Base-by-base conservation (phyloP, 2,888 invertebrate genomes). In the Eristalinus sepulchralis region DNA sequence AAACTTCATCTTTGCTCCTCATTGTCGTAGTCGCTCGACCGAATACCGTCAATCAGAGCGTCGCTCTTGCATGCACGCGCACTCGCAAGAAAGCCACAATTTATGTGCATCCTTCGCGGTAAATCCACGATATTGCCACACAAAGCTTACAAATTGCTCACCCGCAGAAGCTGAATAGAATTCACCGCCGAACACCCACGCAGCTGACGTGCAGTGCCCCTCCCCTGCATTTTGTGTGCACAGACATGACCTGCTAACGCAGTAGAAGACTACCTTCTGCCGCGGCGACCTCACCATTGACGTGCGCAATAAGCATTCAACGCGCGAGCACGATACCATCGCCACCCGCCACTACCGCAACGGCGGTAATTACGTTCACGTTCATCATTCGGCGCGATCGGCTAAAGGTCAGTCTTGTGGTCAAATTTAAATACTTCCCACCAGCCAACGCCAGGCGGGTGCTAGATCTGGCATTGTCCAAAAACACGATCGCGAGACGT, bases 361-460 rank as follows among this genome's bases (percentile, higher is more conserved):
- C 57, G 10, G 20, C 72, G 36, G 57, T 73, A 77, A 85, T 81
- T 68, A 85, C 85, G 68, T 64, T 85, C 73, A 81, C 77, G 80
- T 67, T 72, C 72, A 73, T 79, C 72, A 55, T 60, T 81, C 68
- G 53, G 33, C 36, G 64, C 72, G 77, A 73, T 71, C 77, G 64
- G 66, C 22, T 85, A 85, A 85, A 85, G 85, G 85, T 85, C 85
- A 70, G 53, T 73, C 64, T 78, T 81, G 72, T 78, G 85, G 85
- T 85, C 85, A 82, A 78, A 78, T 34, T 85, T 78, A 81, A 85
- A 67, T 78, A 85, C 85, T 82, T 85, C 85, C 85, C 85, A 77
- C 68, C 62, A 59, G 64, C 13, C 71, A 39, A 71, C 33, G 57
- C 34, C 57, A 72, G 76, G 64, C 59, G 34, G 13, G 27, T 53